Evolutionary conservation across 92 coral and sea anemone genomes (phyloP).

Genomic region (Palythoa heliodiscus): DNA sequence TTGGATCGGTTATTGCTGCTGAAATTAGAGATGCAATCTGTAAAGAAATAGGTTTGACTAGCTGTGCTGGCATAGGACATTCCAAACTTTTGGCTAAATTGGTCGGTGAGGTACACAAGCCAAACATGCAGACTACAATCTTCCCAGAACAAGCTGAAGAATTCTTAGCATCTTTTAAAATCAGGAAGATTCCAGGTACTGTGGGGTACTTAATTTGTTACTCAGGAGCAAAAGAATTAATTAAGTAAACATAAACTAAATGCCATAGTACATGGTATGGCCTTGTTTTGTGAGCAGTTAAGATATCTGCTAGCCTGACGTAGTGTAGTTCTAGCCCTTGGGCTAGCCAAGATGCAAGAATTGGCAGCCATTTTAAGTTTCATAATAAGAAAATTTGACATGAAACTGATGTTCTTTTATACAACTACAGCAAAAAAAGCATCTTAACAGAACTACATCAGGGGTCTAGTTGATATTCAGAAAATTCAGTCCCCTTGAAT

Average conservation of each 20-base stretch:
- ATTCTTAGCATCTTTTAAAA: slow-evolving; percentile 56
- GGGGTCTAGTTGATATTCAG: no score
- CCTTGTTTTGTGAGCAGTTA: no score
- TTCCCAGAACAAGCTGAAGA: slow-evolving; percentile 61
- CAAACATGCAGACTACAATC: slow-evolving; percentile 79
- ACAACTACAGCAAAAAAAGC: no score
- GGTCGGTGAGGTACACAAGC: slow-evolving; percentile 77
- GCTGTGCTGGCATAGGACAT: slow-evolving; percentile 84
- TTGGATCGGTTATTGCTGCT: slow-evolving; percentile 77
- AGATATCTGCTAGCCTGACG: no score
- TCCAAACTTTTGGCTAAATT: slow-evolving; percentile 79
- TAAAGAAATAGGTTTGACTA: slow-evolving; percentile 73
- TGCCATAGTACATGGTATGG: no score
- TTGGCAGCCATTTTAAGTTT: not conserved
- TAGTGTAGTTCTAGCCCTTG: not conserved
- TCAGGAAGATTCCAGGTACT: slow-evolving; percentile 81
- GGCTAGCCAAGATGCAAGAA: not conserved
- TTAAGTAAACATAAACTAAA: no score
- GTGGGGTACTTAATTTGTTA: no score
- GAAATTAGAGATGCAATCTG: slow-evolving; percentile 69
- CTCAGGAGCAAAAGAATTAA: no score
- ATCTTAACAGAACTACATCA: no score
- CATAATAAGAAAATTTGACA: not conserved
- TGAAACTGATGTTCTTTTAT: no score
- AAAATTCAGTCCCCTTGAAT: no score